Evolutionary conservation across 1,140 invertebrate genomes (phyloP).

Genomic region (Stegodyphus mimosarum): DNA sequence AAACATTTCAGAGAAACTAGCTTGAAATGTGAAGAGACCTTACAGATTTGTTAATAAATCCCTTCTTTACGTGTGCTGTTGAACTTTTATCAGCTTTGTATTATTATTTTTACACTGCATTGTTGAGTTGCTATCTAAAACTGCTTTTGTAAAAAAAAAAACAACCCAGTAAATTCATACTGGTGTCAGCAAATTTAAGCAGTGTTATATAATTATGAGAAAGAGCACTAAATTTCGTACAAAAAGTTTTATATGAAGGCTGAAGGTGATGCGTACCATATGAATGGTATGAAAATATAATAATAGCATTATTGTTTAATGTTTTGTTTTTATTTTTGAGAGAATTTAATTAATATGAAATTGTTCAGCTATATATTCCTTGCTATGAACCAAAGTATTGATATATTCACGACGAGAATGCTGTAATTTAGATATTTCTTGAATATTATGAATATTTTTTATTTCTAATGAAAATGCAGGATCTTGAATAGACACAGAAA

Average conservation of each 20-base stretch:
- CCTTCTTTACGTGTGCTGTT: not conserved
- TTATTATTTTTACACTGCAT: too few relatives aligned
- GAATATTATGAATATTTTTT: too few relatives aligned
- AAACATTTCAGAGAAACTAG: not conserved
- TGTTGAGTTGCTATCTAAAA: too few relatives aligned
- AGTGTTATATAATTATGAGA: too few relatives aligned
- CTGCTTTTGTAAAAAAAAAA: too few relatives aligned
- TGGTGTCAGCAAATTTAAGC: too few relatives aligned
- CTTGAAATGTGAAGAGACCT: not conserved
- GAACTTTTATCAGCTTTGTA: not conserved
- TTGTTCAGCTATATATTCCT: constrained; percentile 17
- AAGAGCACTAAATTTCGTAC: not conserved
- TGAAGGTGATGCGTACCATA: not conserved
- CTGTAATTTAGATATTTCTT: not conserved
- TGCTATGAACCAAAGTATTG: constrained; percentile 1
- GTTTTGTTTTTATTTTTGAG: constrained; percentile 12
- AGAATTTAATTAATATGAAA: not conserved
- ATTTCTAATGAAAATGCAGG: too few relatives aligned
- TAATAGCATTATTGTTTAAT: constrained; percentile 1
- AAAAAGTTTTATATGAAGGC: not conserved
- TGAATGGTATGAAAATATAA: not conserved
- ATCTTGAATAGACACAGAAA: not conserved
- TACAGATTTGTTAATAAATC: not conserved
- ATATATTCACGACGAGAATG: not conserved
- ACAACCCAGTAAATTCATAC: too few relatives aligned